Conservation (phyloP, 2,113 vertebrate genomes). For the Thryonomys swinderianus region DNA sequence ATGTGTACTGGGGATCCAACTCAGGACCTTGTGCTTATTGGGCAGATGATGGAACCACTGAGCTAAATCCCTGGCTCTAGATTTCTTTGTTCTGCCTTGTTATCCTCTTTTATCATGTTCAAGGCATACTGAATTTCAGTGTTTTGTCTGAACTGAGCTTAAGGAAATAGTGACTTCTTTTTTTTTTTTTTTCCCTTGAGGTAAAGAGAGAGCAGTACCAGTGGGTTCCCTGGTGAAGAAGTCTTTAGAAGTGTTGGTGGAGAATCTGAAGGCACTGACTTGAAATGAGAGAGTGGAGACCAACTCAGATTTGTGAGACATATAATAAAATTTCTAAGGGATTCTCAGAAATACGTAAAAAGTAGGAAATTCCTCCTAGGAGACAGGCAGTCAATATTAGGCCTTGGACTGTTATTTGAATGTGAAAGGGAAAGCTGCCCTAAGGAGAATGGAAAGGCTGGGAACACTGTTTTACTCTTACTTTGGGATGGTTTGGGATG, state of each 20-base stretch:
- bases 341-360: neutral
- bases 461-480: neutral
- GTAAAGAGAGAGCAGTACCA: neutral
- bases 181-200: accelerated
- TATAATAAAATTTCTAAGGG: neutral
- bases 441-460: neutral
- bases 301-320: neutral
- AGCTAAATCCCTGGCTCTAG: too few relatives aligned
- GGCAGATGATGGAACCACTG: too few relatives aligned
- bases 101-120: neutral
- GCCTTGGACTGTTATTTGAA: neutral
- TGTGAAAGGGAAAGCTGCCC: neutral
- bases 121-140: neutral
- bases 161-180: neutral
- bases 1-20: too few relatives aligned
- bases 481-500: too few relatives aligned
- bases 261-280: neutral
- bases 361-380: neutral
- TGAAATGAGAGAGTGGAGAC: neutral
- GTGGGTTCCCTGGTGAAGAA: neutral
- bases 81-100: neutral
- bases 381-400: neutral
- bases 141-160: neutral
- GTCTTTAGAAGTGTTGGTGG: neutral
- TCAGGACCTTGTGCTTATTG: too few relatives aligned